Percentiles rank a stretch among this genome's conserved stretches.
These are phyloP conservation scores for Megamerina dolium DNA, from an alignment of 2,888 invertebrate genomes.

Conservation along the genomic window DNA sequence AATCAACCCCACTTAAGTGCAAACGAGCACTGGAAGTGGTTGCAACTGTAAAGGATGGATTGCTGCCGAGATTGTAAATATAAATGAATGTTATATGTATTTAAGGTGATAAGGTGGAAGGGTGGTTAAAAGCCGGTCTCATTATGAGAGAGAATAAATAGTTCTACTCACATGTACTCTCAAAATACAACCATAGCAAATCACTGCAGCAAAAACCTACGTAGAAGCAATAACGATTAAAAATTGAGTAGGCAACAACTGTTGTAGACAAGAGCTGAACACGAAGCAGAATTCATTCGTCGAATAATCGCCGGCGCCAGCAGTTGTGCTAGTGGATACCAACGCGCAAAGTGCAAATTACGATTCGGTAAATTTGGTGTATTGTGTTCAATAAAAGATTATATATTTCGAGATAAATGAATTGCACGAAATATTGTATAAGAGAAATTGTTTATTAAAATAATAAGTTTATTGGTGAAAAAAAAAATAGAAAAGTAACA, in stretches of 20 bases:
- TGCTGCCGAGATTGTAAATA: no score
- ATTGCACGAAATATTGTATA: no score
- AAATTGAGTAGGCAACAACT: no score
- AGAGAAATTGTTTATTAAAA: no score
- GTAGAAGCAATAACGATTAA: background rate
- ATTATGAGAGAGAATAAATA: conserved; percentile 1
- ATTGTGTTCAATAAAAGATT: no score
- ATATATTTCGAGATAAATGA: no score
- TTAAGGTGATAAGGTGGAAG: no score
- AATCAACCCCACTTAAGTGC: conserved; percentile 7
- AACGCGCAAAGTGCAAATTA: conserved; percentile 2
- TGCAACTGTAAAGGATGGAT: conserved; percentile 4
- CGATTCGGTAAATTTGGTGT: conserved; percentile 8
- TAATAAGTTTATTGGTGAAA: no score
- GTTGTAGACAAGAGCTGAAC: no score
- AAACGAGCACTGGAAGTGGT: conserved; percentile 9
- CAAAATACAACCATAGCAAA: background rate
- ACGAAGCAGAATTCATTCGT: conserved; percentile 24
- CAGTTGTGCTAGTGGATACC: conserved; percentile 40
- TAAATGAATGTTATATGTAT: no score
- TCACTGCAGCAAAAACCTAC: background rate
- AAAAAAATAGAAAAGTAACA: no score
- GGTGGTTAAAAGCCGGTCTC: conserved; percentile 26
- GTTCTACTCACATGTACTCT: background rate
- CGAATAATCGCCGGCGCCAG: conserved; percentile 39